Percentiles rank a stretch among this genome's conserved stretches.
phyloP scores from a whole-genome alignment of 2,113 vertebrate species.

The Platichthys stellatus region DNA sequence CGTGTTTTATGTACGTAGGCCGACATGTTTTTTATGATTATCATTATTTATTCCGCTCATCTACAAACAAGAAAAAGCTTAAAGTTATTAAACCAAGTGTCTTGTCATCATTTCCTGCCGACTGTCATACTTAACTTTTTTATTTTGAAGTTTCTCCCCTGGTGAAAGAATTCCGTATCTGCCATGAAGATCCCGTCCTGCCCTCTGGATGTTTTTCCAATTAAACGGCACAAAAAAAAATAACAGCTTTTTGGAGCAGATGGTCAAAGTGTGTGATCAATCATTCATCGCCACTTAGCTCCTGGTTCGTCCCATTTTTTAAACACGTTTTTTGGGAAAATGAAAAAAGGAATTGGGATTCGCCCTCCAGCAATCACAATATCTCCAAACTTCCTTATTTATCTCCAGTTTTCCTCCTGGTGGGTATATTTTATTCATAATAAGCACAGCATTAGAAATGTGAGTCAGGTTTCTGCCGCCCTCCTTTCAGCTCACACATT shows the following conservation, averaged over 20 bases:
- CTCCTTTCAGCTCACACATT: neutral
- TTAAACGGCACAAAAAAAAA: slow-evolving; percentile 34
- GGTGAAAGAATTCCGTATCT: slow-evolving; percentile 1
- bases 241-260: slow-evolving; percentile 45
- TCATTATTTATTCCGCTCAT: slow-evolving; percentile 1
- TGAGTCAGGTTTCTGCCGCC: neutral
- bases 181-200: slow-evolving; percentile 16
- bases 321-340: slow-evolving; percentile 8
- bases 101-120: neutral
- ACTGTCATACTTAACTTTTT: slow-evolving; percentile 2
- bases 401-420: slow-evolving; percentile 21
- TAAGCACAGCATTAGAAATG: slow-evolving; percentile 9
- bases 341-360: slow-evolving; percentile 9
- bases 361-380: slow-evolving; percentile 11
- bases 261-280: slow-evolving; percentile 50
- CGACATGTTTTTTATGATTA: too few species aligned
- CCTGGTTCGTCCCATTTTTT: slow-evolving; percentile 35
- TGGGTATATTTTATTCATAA: slow-evolving; percentile 43
- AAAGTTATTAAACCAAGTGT: slow-evolving; percentile 21
- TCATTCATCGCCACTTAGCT: slow-evolving; percentile 50
- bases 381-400: slow-evolving; percentile 25
- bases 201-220: slow-evolving; percentile 60
- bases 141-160: slow-evolving; percentile 5
- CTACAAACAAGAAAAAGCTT: too few species aligned
- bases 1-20: too few species aligned